A percentile compares a stretch with the other conserved stretches of the same genome.
Evolutionary conservation across 2,797 vertebrate species (phyloP).

Genomic region (Champsocephalus gunnari): DNA sequence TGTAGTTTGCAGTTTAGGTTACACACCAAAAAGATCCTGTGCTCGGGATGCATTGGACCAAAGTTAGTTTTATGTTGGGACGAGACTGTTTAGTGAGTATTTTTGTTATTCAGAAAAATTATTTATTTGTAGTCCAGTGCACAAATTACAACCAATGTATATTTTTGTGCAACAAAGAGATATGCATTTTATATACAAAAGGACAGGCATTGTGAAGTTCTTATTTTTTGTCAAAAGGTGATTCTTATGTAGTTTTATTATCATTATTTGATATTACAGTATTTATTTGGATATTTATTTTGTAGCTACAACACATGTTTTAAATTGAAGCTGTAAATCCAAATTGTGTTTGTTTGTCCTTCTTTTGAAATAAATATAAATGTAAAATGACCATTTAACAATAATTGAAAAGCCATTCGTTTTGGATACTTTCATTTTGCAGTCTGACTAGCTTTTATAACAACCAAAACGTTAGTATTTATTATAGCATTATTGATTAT

Average conservation of each 20-base stretch:
- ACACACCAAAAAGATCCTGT: constrained; percentile 1
- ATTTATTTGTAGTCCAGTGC: neutral
- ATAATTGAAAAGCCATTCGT: neutral
- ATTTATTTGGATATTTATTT: too few species aligned
- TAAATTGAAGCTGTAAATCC: neutral
- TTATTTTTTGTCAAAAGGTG: neutral
- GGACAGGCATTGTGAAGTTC: neutral
- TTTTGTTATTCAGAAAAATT: neutral
- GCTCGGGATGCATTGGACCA: neutral
- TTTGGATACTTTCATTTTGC: neutral
- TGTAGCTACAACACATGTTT: neutral
- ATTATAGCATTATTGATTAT: neutral
- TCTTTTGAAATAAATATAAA: neutral
- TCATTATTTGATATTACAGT: neutral
- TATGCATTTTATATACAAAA: neutral
- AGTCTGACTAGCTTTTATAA: neutral
- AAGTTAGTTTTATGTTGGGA: constrained; percentile 38
- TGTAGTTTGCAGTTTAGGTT: constrained; percentile 18
- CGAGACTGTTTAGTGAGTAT: neutral
- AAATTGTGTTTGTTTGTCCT: neutral
- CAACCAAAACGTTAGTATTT: neutral
- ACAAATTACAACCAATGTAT: neutral
- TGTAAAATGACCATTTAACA: neutral
- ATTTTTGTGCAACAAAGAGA: neutral
- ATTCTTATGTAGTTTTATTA: neutral